Base-by-base conservation (phyloP, 2,888 invertebrate species). In the Drosophila subquinaria region DNA sequence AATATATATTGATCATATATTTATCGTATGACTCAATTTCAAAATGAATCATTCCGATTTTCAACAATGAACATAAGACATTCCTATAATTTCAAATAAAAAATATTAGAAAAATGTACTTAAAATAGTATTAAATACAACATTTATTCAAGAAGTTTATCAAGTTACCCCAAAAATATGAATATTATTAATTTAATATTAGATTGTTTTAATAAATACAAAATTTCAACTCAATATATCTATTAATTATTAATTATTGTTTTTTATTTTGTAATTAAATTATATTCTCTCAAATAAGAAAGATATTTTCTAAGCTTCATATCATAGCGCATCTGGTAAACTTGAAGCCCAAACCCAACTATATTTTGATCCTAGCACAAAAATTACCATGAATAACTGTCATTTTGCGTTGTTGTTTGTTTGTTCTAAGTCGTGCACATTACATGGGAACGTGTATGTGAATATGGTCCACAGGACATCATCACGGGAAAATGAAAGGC, bases 371-470 rank as follows among this genome's bases (percentile, higher is more conserved):
- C 33, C 48, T 15, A 15, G 52, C 5, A 63, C 56, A 72, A 74
- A 81, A 83, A 85, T 85, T 78, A 80, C 86, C 85, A 85, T 84
- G 85, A 82, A 85, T 83, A 77, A 85, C 79, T 77, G 81, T 82
- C 77, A 82, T 82, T 82, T 75, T 42, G 77, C 59, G 63, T 42
- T 71, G 59, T 66, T 84, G 74, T 69, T 68, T 72, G 51, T 36
- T 45, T 57, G 56, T 61, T 75, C 63, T 68, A 80, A 81, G 83
- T 79, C 72, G 79, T 70, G 77, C 69, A 71, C 86, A 86, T 84
- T 79, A 83, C 74, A 86, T 62, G 83, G 65, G 59, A 73, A 74
- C 78, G 82, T 78, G 76, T 59, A 42, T 63, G 53, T 73, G 84
- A 47, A 72, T 62, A 69, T 66, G 67, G 65, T 64, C 61, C 72